These are phyloP conservation scores for Cacatua alba DNA, from an alignment of 2,113 vertebrate genomes.

Conservation along the genomic window DNA sequence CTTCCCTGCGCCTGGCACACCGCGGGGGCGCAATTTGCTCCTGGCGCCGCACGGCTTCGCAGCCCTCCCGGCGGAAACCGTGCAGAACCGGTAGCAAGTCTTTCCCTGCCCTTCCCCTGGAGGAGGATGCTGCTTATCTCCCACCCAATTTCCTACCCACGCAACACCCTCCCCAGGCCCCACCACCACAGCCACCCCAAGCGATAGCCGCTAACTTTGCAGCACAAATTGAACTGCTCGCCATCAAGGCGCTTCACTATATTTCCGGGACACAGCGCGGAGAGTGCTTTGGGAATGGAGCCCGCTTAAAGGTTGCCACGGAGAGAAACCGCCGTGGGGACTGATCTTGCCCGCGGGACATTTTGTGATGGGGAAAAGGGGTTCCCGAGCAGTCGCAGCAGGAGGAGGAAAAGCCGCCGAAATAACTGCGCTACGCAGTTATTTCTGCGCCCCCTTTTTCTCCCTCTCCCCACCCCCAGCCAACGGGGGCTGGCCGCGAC, in stretches of 20 bases:
- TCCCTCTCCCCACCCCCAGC: not conserved
- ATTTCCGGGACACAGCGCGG: not conserved
- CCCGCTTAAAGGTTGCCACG: not conserved
- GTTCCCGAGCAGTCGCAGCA: slow-evolving; percentile 3
- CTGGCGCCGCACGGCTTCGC: not conserved
- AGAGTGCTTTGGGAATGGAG: not conserved
- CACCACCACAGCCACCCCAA: not conserved
- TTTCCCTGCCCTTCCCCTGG: not conserved
- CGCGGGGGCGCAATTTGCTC: not conserved
- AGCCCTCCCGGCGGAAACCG: not conserved
- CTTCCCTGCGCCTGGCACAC: not conserved
- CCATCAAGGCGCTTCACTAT: not conserved
- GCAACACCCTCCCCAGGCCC: not conserved
- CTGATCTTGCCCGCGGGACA: not conserved
- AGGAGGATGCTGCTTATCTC: not conserved
- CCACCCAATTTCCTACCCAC: not conserved
- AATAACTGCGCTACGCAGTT: not conserved
- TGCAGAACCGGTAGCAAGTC: not conserved
- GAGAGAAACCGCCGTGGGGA: slow-evolving; percentile 26
- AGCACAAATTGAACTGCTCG: not conserved
- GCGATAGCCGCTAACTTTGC: slow-evolving; percentile 27
- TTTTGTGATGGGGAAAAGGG: not conserved
- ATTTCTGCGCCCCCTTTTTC: not conserved
- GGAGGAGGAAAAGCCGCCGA: slow-evolving; percentile 10
- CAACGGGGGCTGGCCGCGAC: not conserved